Percentiles rank a stretch among this genome's conserved stretches.
Evolutionary conservation across 2,113 vertebrate species (phyloP).

Genomic region (Phylloscopus whistleri): DNA sequence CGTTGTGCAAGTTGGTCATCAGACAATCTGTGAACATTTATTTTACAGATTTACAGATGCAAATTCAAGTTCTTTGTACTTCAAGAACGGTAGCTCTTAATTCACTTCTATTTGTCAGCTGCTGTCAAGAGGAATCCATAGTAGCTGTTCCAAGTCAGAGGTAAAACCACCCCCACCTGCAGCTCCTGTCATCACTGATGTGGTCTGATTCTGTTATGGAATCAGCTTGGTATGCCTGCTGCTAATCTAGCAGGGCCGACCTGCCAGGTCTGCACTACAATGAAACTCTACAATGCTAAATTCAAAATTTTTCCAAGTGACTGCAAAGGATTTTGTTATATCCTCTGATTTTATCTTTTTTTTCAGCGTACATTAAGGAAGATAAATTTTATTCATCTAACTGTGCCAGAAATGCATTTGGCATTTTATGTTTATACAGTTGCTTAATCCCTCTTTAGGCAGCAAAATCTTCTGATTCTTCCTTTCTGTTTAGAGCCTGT

Average conservation of each 20-base stretch:
- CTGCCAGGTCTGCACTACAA: background rate
- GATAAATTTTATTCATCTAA: background rate
- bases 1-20: background rate
- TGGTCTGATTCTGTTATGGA: background rate
- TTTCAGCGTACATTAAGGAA: background rate
- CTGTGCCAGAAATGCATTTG: background rate
- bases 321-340: background rate
- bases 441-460: background rate
- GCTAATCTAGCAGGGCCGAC: background rate
- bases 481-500: background rate
- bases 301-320: background rate
- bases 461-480: background rate
- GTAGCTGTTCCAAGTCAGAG: background rate
- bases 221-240: background rate
- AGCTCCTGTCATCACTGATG: background rate
- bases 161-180: accelerated
- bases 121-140: background rate
- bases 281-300: background rate
- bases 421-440: background rate
- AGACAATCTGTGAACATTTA: background rate
- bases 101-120: background rate
- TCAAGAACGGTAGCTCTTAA: background rate
- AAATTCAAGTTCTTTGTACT: background rate
- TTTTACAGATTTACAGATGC: background rate
- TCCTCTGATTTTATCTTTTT: background rate